Evolutionary conservation across 2,888 invertebrate genomes (phyloP), one percentile per base, ranked within the genome.

Genomic region (Temnothorax rugatulus): DNA sequence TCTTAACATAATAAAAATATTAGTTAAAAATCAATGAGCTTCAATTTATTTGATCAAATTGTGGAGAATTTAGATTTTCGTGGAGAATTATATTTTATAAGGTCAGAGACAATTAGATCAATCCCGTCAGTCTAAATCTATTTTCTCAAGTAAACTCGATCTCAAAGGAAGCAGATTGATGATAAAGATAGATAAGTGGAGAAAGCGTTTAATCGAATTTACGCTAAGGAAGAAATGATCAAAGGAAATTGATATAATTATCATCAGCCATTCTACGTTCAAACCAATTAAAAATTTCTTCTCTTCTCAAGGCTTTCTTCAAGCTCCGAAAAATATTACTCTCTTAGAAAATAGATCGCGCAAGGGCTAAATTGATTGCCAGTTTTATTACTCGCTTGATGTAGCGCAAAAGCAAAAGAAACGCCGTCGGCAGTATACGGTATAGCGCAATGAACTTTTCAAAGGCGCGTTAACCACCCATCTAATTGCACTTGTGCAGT

Each of bases 401-500:
- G 47, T 79, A 47, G 29, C 13, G 44, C 15, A 57, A 77, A 38
- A 69, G 29, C 68, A 57, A 79, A 44, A 59, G 79, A 69, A 44
- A 44, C 11, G 25, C 7, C n/a, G 21, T 66, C 25, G 66, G 47
- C 9, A 38, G 13, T 52, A 25, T 4, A 38, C 25, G 8, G 15
- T 76, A 34, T 69, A 59, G 47, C 13, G 21, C n/a, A 69, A 69
- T 69, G 68, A 82, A 88, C 57, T 82, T 90, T 90, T 84, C 69
- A 81, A 90, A 86, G 71, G 83, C 63, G 64, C 85, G 69, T 86
- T 84, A 82, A 59, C 82, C 69, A 77, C 61, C 74, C 74, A 74
- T 74, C 87, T 88, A 88, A 89, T 88, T 88, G 81, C 87, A 74
- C 66, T 73, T 83, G 74, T 63, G 34, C 47, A 52, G 21, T 18